phyloP scores from a whole-genome alignment of 92 coral and sea anemone species.

The Palythoa caribaeorum region DNA sequence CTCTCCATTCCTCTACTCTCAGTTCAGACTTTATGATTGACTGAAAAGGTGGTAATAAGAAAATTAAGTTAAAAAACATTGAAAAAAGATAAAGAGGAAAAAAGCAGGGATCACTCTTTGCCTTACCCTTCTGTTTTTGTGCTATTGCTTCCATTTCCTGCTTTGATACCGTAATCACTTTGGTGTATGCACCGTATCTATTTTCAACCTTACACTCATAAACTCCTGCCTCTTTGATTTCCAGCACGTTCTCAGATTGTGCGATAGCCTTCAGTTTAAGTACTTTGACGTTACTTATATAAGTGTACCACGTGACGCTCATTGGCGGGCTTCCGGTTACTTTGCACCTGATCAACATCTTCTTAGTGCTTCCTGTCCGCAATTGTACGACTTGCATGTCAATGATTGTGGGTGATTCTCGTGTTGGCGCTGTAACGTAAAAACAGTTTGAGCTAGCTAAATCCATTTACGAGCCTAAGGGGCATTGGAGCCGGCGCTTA shows the following conservation, averaged over 20 bases:
- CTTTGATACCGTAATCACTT: background rate
- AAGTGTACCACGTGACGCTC: background rate
- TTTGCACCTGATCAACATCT: conserved; percentile 4
- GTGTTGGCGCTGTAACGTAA: background rate
- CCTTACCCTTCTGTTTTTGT: background rate
- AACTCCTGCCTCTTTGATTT: background rate
- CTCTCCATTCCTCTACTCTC: too few species aligned
- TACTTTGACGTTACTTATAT: background rate
- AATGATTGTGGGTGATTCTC: background rate
- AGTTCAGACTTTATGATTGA: too few species aligned
- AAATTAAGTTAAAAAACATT: too few species aligned
- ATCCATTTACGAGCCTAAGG: too few species aligned
- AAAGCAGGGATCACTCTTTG: background rate
- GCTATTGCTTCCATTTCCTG: background rate
- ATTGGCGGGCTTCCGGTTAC: background rate
- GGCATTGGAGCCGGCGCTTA: too few species aligned
- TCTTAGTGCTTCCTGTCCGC: background rate
- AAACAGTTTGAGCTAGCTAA: background rate
- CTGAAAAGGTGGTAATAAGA: too few species aligned
- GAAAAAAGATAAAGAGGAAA: too few species aligned
- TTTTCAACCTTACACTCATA: conserved; percentile 9
- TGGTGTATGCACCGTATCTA: background rate
- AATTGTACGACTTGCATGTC: conserved; percentile 2
- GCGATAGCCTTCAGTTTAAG: background rate
- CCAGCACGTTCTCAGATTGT: background rate